Base-by-base conservation (phyloP, 2,113 vertebrate genomes). In the Calyptomena viridis region DNA sequence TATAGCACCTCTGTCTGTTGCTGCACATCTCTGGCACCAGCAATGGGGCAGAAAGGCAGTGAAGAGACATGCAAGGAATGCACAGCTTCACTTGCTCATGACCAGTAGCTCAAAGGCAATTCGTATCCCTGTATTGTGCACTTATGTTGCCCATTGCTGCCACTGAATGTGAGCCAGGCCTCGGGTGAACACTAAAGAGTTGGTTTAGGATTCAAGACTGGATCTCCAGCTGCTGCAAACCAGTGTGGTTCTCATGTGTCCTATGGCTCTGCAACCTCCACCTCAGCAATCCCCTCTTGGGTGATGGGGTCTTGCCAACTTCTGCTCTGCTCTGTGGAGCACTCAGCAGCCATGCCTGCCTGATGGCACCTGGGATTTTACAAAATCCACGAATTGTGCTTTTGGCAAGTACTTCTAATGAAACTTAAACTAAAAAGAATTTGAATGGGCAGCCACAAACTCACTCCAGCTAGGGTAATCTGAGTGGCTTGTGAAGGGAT, bases 41-140 rank as follows among this genome's bases (percentile, higher is more conserved):
- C 52, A 80, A 17, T 3, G 25, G 46, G 21, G 46, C 21, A 47
- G 46, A 60, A 49, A 56, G 49, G n/a, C 37, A 62, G 49, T 7
- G 47, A 53, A 14, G 3, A 52, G 60, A 9, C 2, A 6, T 3
- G 1, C 1, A 1, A 39, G 49, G 35, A 42, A 11, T 0, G 0
- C 2, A 5, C 25, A 78, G 40, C 39, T 89, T 55, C 46, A 22
- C 84, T 81, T 6, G 0, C 31, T 39, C 0, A 0, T 50, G 59
- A 69, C 66, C 22, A 21, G 9, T 0, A 77, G 58, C 35, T 69
- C 55, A 31, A 1, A 0, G 3, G 58, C 66, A 71, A 19, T n/a
- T 50, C 0, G 2, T 39, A 60, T n/a, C 58, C 59, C 40, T 5
- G 23, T 28, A 42, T 14, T 1, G 0, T 35, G 40, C 60, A 52